Evolutionary conservation across 2,113 vertebrate genomes (phyloP).

Genomic region (Lichenostomus cassidix): DNA sequence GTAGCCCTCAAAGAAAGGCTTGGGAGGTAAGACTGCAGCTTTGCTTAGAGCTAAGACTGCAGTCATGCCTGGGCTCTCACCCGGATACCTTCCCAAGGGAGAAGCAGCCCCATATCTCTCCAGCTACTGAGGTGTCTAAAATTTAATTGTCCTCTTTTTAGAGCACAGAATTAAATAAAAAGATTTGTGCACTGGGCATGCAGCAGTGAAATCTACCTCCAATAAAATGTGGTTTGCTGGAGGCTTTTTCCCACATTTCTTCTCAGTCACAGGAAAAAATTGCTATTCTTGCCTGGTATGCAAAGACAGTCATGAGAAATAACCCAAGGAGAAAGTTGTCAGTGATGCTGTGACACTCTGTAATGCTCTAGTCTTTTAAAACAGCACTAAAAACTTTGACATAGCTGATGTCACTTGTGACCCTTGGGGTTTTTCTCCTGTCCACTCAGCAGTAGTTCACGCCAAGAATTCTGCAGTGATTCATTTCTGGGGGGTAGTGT

Average conservation of each 20-base stretch:
- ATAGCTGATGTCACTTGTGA: background rate
- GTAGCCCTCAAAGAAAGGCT: background rate
- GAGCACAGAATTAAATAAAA: background rate
- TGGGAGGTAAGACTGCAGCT: background rate
- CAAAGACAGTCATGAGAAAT: background rate
- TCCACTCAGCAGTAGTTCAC: background rate
- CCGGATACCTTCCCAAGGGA: background rate
- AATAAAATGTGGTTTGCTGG: background rate
- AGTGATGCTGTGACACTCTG: too few relatives aligned
- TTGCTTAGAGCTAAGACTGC: background rate
- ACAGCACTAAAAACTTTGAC: background rate
- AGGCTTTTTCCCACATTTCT: background rate
- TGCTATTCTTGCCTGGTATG: background rate
- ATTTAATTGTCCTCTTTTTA: background rate
- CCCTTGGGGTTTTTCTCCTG: background rate
- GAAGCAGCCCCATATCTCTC: background rate
- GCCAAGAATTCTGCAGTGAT: background rate
- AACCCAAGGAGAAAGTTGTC: background rate
- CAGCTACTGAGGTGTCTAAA: background rate
- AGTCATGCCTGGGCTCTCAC: background rate
- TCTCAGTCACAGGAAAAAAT: background rate
- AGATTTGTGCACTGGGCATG: background rate
- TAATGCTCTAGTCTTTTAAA: background rate
- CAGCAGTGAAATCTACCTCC: background rate
- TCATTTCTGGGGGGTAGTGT: accelerated